Percentiles rank a stretch among this genome's conserved stretches.
Evolutionary conservation across 2,888 invertebrate species (phyloP).

Genomic region (Hydriomena furcata): DNA sequence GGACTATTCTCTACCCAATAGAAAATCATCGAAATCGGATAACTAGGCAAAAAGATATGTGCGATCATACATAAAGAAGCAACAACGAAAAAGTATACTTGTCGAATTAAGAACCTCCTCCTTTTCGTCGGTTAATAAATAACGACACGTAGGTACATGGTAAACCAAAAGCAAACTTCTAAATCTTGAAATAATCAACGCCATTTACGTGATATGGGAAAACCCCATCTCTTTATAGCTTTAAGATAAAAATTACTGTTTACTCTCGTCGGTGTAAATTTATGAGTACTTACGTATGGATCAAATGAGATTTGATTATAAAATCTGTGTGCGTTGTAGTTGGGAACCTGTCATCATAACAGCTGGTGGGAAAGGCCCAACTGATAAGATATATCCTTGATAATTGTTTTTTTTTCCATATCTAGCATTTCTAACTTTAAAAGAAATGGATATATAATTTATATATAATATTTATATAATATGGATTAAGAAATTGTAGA

Average conservation of each 20-base stretch:
- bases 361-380: slow-evolving; percentile 1
- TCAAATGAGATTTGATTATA: slow-evolving; percentile 3
- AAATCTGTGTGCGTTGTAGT: slow-evolving; percentile 10
- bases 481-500: too few species aligned
- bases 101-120: too few species aligned
- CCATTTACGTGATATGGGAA: slow-evolving; percentile 16
- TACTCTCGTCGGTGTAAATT: slow-evolving; percentile 1
- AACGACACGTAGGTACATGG: background rate
- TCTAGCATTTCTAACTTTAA: too few species aligned
- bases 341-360: background rate
- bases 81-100: too few species aligned
- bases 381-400: background rate
- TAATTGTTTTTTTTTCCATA: too few species aligned
- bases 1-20: too few species aligned
- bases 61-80: too few species aligned
- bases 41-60: too few species aligned
- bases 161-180: slow-evolving; percentile 16
- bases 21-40: too few species aligned
- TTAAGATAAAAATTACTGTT: slow-evolving; percentile 16
- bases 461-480: too few species aligned
- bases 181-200: slow-evolving; percentile 6
- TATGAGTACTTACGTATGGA: slow-evolving; percentile 12
- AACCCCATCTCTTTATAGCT: slow-evolving; percentile 13
- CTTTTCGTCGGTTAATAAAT: too few species aligned
- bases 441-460: too few species aligned